A percentile compares a stretch with the other conserved stretches of the same genome.
phyloP scores from a whole-genome alignment of 92 coral and sea anemone genomes.

The Nematostella vectensis region DNA sequence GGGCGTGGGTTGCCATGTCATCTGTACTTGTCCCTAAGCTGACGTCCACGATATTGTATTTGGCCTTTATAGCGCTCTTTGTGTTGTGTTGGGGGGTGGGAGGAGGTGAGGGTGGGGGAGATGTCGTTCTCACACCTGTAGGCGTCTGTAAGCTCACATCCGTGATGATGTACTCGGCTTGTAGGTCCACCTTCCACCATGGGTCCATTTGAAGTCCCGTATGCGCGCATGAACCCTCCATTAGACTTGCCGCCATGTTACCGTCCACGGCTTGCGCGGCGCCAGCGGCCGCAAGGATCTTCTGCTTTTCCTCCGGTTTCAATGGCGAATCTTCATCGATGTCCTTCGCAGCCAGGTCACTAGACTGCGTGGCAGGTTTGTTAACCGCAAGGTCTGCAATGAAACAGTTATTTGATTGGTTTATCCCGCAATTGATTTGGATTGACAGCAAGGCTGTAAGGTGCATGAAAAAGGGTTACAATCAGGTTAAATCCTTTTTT shows the following conservation, averaged over 20 bases:
- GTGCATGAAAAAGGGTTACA: too few relatives aligned
- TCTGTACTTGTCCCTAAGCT: too few relatives aligned
- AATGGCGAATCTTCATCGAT: constrained; percentile 7
- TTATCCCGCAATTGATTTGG: too few relatives aligned
- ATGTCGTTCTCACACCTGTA: constrained; percentile 17
- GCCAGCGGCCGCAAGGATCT: constrained; percentile 10
- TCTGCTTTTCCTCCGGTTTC: constrained; percentile 3
- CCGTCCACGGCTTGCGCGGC: constrained; percentile 44
- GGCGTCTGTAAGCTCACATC: constrained; percentile 47
- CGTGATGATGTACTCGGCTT: constrained; percentile 36
- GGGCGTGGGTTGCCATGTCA: too few relatives aligned
- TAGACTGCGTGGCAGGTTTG: constrained; percentile 60
- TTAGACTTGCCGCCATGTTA: constrained; percentile 31
- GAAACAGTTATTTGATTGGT: too few relatives aligned
- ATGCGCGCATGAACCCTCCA: constrained; percentile 47
- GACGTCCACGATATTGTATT: too few relatives aligned
- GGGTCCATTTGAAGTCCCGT: constrained; percentile 33
- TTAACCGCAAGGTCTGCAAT: constrained; percentile 53
- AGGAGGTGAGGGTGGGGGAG: too few relatives aligned
- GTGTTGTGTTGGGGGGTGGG: too few relatives aligned
- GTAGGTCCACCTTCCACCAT: constrained; percentile 57
- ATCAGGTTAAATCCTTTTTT: too few relatives aligned
- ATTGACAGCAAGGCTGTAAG: too few relatives aligned
- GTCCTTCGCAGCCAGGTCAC: constrained; percentile 15
- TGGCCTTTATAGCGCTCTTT: too few relatives aligned